phyloP scores from a whole-genome alignment of 2,888 invertebrate species.

The Aphodius granarius region DNA sequence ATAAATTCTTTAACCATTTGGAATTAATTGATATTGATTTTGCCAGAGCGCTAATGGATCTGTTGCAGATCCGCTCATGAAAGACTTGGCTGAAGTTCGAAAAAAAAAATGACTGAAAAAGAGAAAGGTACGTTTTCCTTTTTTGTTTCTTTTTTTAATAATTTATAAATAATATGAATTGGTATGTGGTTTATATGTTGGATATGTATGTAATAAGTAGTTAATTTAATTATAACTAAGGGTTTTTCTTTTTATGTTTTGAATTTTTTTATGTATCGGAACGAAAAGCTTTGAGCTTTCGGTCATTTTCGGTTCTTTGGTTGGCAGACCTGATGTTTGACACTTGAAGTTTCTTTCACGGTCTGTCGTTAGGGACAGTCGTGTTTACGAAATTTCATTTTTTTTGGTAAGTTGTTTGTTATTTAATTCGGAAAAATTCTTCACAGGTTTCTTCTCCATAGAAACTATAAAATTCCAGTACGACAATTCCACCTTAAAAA shows the following conservation, averaged over 20 bases:
- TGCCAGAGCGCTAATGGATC: neutral
- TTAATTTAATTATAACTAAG: neutral
- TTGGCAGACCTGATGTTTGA: constrained; percentile 16
- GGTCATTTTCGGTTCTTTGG: neutral
- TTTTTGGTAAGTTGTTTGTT: constrained; percentile 19
- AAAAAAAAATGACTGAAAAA: neutral
- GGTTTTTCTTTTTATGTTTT: neutral
- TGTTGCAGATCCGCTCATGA: neutral
- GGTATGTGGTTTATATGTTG: neutral
- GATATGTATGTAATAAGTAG: neutral
- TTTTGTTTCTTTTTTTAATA: neutral
- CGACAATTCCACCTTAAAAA: neutral
- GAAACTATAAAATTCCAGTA: neutral
- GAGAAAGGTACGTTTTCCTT: neutral
- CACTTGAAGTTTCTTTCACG: constrained; percentile 15
- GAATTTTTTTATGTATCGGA: neutral
- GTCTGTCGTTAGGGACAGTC: constrained; percentile 24
- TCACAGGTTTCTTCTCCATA: too few relatives aligned
- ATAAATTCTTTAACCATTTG: neutral
- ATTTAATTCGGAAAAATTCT: too few relatives aligned
- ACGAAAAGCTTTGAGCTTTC: constrained; percentile 9
- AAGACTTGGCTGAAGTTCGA: neutral
- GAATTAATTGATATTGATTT: neutral
- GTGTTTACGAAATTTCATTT: constrained; percentile 21
- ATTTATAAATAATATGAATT: neutral